Percentiles rank a stretch among this genome's conserved stretches.
phyloP scores from a whole-genome alignment of 2,113 vertebrate species.

The Fulmarus glacialis region DNA sequence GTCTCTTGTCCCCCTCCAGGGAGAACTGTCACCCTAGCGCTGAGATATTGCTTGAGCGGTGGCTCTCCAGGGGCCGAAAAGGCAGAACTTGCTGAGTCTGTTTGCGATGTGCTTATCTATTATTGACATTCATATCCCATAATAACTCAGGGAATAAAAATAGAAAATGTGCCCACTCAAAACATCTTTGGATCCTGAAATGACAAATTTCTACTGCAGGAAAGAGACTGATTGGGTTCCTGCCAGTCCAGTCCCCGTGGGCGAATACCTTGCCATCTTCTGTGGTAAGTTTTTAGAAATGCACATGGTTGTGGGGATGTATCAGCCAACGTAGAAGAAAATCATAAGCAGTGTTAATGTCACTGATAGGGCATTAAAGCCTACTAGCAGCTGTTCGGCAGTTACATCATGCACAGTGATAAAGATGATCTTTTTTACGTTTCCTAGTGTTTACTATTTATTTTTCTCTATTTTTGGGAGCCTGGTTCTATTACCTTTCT shows the following conservation, averaged over 20 bases:
- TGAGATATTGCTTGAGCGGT: constrained; percentile 29
- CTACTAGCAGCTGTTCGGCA: neutral
- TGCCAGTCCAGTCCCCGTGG: neutral
- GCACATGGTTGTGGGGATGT: neutral
- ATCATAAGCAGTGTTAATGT: neutral
- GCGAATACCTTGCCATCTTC: neutral
- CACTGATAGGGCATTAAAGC: neutral
- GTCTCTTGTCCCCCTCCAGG: constrained; percentile 46
- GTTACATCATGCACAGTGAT: neutral
- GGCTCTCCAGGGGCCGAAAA: constrained; percentile 32
- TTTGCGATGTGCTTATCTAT: constrained; percentile 58
- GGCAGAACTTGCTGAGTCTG: constrained; percentile 61
- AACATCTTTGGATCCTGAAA: constrained; percentile 34
- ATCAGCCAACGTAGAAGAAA: constrained; percentile 3
- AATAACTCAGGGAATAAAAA: constrained; percentile 53
- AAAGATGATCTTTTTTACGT: neutral
- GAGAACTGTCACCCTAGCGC: constrained; percentile 38
- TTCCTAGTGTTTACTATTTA: neutral
- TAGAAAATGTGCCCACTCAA: constrained; percentile 25
- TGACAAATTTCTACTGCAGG: neutral
- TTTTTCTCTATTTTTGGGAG: neutral
- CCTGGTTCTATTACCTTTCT: neutral
- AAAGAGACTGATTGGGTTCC: neutral
- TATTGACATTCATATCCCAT: constrained; percentile 43
- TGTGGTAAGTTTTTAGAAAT: neutral